Evolutionary conservation across 2,113 vertebrate genomes (phyloP).

Genomic region (Myotis brandtii): DNA sequence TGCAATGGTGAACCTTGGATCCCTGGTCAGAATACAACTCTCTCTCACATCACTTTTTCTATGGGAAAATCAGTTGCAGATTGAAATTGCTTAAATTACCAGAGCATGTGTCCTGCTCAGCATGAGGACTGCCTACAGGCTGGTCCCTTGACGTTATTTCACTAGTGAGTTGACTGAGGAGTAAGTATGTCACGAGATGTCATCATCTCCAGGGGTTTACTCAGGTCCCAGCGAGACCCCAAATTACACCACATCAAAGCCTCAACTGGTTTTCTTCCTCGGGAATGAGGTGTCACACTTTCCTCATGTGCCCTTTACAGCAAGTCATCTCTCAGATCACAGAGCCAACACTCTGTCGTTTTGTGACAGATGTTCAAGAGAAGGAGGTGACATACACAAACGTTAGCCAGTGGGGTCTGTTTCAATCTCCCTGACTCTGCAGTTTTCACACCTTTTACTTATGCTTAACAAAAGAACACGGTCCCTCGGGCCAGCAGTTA

Average conservation of each 20-base stretch:
- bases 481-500: not conserved
- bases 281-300: fast-evolving
- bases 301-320: not conserved
- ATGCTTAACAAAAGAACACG: not conserved
- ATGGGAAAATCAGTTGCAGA: not conserved
- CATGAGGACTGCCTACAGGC: not conserved
- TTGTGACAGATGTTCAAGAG: not conserved
- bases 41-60: not conserved
- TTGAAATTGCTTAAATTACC: not conserved
- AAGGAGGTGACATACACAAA: not conserved
- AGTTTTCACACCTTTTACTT: not conserved
- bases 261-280: not conserved
- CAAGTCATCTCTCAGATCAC: not conserved
- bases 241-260: not conserved
- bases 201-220: not conserved
- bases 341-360: not conserved
- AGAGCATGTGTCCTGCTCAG: not conserved
- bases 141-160: not conserved
- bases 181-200: not conserved
- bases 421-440: not conserved
- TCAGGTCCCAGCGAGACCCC: not conserved
- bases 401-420: not conserved
- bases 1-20: not conserved
- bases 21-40: not conserved
- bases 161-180: too few species aligned